phyloP scores from a whole-genome alignment of 2,888 invertebrate species.

The Vesta saturnalis region DNA sequence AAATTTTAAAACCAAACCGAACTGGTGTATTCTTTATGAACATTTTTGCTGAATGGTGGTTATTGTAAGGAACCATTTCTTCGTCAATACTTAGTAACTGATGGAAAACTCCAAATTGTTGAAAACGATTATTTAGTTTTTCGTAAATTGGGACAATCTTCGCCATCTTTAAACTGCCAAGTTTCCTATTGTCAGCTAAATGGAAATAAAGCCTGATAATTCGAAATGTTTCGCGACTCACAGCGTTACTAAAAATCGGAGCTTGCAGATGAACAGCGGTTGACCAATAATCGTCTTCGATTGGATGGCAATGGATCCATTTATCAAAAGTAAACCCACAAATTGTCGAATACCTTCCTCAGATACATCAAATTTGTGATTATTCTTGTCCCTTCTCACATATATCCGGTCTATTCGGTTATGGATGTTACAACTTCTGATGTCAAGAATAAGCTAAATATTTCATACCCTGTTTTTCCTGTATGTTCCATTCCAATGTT shows the following conservation, averaged over 20 bases:
- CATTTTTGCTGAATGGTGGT: not conserved
- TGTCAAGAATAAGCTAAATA: not conserved
- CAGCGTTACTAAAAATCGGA: not conserved
- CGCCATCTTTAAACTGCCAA: not conserved
- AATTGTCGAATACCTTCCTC: not conserved
- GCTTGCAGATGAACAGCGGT: not conserved
- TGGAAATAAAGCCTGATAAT: not conserved
- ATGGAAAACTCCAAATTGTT: not conserved
- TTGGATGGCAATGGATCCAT: not conserved
- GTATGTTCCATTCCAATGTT: not conserved
- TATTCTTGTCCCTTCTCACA: not conserved
- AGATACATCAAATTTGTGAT: not conserved
- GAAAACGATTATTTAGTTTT: not conserved
- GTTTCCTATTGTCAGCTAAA: not conserved
- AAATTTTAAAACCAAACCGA: not conserved
- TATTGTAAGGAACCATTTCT: not conserved
- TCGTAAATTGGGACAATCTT: not conserved
- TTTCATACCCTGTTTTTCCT: not conserved
- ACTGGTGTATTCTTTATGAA: not conserved
- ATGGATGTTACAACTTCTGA: not conserved
- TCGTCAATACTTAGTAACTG: conserved; percentile 1
- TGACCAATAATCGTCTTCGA: not conserved
- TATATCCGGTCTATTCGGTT: not conserved
- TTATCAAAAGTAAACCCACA: conserved; percentile 2
- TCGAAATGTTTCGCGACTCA: not conserved